These are phyloP conservation scores for Sepioteuthis lessoniana DNA, from an alignment of 2,888 invertebrate genomes.

Conservation along the genomic window DNA sequence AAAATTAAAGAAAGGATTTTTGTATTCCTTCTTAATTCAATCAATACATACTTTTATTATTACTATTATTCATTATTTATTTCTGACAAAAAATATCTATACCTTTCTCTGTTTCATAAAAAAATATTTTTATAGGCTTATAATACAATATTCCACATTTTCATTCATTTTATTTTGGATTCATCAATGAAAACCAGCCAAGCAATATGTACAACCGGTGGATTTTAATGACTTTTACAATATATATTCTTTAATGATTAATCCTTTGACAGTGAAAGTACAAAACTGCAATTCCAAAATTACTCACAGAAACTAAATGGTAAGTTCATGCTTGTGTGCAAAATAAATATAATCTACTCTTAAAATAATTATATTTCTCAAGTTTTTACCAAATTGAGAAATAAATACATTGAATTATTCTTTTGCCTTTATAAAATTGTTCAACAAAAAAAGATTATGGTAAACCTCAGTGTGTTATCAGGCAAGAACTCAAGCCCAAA, in stretches of 20 bases:
- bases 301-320: not conserved
- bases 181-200: not conserved
- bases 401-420: not conserved
- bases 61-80: not conserved
- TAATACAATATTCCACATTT: not conserved
- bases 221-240: not conserved
- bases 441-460: constrained; percentile 2
- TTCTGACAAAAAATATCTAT: not conserved
- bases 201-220: not conserved
- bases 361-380: not conserved
- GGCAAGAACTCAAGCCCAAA: constrained; percentile 33
- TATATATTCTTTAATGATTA: not conserved
- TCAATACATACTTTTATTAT: not conserved
- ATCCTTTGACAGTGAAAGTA: not conserved
- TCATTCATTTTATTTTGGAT: not conserved
- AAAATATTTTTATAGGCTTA: not conserved
- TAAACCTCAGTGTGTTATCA: constrained; percentile 33
- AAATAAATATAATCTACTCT: not conserved
- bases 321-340: not conserved
- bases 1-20: not conserved
- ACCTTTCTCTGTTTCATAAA: not conserved
- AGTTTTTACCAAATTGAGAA: not conserved
- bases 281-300: not conserved
- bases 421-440: not conserved
- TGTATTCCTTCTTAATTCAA: not conserved